Conservation (phyloP, 2,113 vertebrate genomes). For the Tyrannus savana region DNA sequence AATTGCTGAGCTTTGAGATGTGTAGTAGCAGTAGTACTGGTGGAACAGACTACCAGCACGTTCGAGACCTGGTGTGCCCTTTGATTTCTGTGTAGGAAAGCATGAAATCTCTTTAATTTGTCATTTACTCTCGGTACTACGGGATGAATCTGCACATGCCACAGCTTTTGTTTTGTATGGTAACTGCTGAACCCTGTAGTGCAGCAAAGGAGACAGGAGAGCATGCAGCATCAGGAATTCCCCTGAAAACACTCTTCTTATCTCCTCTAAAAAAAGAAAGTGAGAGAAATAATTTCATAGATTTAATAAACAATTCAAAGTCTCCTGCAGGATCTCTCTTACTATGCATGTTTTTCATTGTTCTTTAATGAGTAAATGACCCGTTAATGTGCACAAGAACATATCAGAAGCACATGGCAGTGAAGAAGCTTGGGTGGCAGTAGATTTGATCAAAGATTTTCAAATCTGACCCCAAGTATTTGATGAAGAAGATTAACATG, state of each 20-base stretch:
- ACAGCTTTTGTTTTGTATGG: not conserved
- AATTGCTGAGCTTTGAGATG: not conserved
- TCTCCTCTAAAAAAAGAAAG: conserved; percentile 27
- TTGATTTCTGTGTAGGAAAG: not conserved
- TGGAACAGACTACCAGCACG: not conserved
- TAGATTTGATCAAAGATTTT: conserved; percentile 80
- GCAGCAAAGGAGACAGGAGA: not conserved
- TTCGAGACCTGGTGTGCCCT: not conserved
- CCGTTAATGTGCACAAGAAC: conserved; percentile 57
- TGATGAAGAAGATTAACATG: conserved; percentile 82
- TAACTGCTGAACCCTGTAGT: not conserved
- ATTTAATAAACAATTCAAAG: conserved; percentile 75
- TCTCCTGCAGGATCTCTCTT: conserved; percentile 63
- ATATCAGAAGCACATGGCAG: conserved; percentile 81
- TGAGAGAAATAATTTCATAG: conserved; percentile 68
- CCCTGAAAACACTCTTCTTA: not conserved
- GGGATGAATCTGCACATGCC: not conserved
- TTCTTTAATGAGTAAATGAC: conserved; percentile 79
- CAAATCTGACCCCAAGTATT: conserved; percentile 78
- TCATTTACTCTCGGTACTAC: not conserved
- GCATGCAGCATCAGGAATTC: not conserved
- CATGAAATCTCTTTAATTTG: not conserved
- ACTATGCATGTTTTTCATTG: conserved; percentile 70
- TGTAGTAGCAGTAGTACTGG: not conserved
- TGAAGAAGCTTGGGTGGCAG: conserved; percentile 67